Evolutionary conservation across 1,140 invertebrate species (phyloP).

Genomic region (Trypoxylus dichotomus): DNA sequence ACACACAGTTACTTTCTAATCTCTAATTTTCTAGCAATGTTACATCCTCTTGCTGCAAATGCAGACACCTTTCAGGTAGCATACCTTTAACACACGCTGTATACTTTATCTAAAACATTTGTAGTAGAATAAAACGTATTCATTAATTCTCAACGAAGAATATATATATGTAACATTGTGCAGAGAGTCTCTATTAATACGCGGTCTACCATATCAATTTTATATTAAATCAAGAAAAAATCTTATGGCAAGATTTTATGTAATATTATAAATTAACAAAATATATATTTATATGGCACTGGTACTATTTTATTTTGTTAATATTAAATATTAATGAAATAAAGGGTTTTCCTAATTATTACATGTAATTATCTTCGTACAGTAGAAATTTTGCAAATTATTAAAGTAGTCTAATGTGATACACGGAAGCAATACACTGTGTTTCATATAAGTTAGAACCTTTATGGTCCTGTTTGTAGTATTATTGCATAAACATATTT

Average conservation of each 20-base stretch:
- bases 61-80: background rate
- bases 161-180: slow-evolving; percentile 14
- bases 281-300: slow-evolving; percentile 38
- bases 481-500: slow-evolving; percentile 18
- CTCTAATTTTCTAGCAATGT: too few relatives aligned
- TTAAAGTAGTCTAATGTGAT: background rate
- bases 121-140: slow-evolving; percentile 12
- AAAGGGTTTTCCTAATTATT: background rate
- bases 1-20: too few relatives aligned
- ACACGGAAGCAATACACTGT: background rate
- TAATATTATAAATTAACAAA: slow-evolving; percentile 33
- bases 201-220: slow-evolving; percentile 30
- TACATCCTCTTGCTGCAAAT: background rate
- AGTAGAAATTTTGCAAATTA: background rate
- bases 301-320: background rate
- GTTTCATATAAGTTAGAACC: background rate
- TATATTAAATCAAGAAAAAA: background rate
- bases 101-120: slow-evolving; percentile 13
- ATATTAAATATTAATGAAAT: slow-evolving; percentile 7
- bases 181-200: slow-evolving; percentile 29
- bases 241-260: slow-evolving; percentile 39
- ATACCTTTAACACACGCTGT: background rate
- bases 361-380: background rate
- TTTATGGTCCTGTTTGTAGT: background rate
- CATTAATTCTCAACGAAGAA: slow-evolving; percentile 10